Percentiles rank a stretch among this genome's conserved stretches.
Conservation (phyloP, 2,113 vertebrate species). For the Daphoenositta chrysoptera region DNA sequence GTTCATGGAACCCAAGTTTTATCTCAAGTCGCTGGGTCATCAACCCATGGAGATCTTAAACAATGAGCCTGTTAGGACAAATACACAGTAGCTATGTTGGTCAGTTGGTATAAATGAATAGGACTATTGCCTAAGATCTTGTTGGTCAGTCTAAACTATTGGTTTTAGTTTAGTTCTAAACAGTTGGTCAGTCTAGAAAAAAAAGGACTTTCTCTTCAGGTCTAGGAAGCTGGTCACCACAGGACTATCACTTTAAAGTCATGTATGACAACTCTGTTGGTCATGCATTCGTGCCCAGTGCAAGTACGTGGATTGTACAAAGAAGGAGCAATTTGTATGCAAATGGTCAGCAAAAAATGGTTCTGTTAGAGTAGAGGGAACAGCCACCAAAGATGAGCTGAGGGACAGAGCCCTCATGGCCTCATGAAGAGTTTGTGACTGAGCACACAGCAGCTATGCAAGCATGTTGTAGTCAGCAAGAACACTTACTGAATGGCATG, state of each 20-base stretch:
- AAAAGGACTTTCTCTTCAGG: neutral
- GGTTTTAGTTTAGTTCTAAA: too few relatives aligned
- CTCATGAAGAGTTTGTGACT: neutral
- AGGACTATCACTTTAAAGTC: neutral
- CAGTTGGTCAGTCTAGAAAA: neutral
- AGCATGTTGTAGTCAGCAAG: neutral
- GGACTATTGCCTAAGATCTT: neutral
- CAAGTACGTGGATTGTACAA: neutral
- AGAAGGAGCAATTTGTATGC: neutral
- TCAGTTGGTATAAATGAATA: neutral
- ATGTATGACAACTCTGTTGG: neutral
- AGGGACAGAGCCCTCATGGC: neutral
- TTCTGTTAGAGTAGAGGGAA: neutral
- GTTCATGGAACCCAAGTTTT: neutral
- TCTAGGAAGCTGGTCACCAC: neutral
- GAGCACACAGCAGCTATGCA: neutral
- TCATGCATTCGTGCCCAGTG: fast-evolving
- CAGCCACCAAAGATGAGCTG: neutral
- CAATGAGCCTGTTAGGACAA: neutral
- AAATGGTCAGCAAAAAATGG: neutral
- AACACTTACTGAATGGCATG: neutral
- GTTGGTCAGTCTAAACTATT: neutral
- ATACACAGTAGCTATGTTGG: neutral
- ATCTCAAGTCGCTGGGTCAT: neutral
- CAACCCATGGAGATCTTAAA: neutral